A percentile compares a stretch with the other conserved stretches of the same genome.
Conservation (phyloP, 2,888 invertebrate genomes). For the Cheilosia vulpina region DNA sequence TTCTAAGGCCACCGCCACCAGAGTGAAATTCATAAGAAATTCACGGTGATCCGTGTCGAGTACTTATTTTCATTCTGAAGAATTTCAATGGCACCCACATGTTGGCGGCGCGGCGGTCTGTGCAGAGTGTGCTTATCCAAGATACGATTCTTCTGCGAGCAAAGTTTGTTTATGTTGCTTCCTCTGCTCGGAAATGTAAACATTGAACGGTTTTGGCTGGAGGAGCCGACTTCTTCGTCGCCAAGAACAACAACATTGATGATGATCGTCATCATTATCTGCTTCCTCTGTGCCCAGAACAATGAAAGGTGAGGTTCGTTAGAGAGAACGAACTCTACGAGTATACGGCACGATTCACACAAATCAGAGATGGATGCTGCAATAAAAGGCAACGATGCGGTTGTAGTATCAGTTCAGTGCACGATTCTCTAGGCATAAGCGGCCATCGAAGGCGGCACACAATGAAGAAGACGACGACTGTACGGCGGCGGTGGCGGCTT, state of each 20-base stretch:
- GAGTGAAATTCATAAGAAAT: slow-evolving; percentile 68
- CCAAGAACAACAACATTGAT: slow-evolving; percentile 35
- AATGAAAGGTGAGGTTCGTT: slow-evolving; percentile 71
- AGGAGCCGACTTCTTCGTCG: slow-evolving; percentile 11
- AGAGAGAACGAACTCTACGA: slow-evolving; percentile 40
- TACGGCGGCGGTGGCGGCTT: slow-evolving; percentile 10
- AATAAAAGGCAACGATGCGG: slow-evolving; percentile 62
- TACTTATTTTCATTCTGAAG: slow-evolving; percentile 70
- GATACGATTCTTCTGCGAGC: slow-evolving; percentile 20
- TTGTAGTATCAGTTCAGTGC: slow-evolving; percentile 20
- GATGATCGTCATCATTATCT: slow-evolving; percentile 19
- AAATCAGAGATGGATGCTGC: slow-evolving; percentile 71
- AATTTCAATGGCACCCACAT: slow-evolving; percentile 71
- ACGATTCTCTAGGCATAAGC: slow-evolving; percentile 12
- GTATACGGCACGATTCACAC: slow-evolving; percentile 58
- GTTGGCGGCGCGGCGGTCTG: slow-evolving; percentile 56
- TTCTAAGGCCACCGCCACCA: slow-evolving; percentile 37
- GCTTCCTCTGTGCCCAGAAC: slow-evolving; percentile 38
- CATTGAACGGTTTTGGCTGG: slow-evolving; percentile 41
- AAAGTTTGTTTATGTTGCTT: slow-evolving; percentile 70
- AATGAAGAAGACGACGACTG: slow-evolving; percentile 4
- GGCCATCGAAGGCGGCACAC: slow-evolving; percentile 33
- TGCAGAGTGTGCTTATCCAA: slow-evolving; percentile 40
- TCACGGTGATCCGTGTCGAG: slow-evolving; percentile 63
- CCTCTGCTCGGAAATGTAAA: slow-evolving; percentile 60